Evolutionary conservation across 2,113 vertebrate species (phyloP), one percentile per base, ranked within the genome.

Genomic region (Oncorhynchus clarkii): DNA sequence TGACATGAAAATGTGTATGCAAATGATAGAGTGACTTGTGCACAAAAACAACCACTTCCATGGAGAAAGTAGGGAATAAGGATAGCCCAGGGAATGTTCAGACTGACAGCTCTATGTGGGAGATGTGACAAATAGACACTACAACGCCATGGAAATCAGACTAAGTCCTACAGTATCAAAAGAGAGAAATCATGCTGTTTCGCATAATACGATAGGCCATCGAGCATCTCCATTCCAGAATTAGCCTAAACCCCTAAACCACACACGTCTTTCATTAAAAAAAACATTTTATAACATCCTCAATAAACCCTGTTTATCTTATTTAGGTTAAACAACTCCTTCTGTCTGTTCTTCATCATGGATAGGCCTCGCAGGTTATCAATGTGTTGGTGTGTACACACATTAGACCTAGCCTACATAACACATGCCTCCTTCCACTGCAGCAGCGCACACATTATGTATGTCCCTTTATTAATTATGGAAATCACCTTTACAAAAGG

Each of bases 401-500:
- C 7, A 8, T 9, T 73, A 78, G 67, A 73, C 82, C 78, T 66
- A 78, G 59, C 75, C 76, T 86, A 85, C 24, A 51, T 49, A 82
- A 77, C 80, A 45, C 3, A 67, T 7, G 51, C 74, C 82, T 83
- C 81, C 78, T 82, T 83, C 81, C 80, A 78, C 75, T 0, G 60
- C 77, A 18, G 51, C 51, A 18, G 39, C 12, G 4, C 16, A 12
- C 11, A 82, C 78, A 73, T 80, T 79, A 75, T 65, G 78, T 76
- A 80, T 57, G 85, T 87, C 88, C 91, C 88, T 87, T 89, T 93
- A 95, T 94, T 93, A 95, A 95, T 95, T 95, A 95, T 92, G 87
- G 88, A 95, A 92, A 95, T 94, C 92, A 93, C 87, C 93, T 64
- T 45, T 45, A 93, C 90, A 89, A 95, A 95, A 95, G 92, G 92